Percentiles rank a stretch among this genome's conserved stretches.
These are phyloP conservation scores for Cetoscarus ocellatus DNA, from an alignment of 2,797 vertebrate genomes.

Conservation along the genomic window DNA sequence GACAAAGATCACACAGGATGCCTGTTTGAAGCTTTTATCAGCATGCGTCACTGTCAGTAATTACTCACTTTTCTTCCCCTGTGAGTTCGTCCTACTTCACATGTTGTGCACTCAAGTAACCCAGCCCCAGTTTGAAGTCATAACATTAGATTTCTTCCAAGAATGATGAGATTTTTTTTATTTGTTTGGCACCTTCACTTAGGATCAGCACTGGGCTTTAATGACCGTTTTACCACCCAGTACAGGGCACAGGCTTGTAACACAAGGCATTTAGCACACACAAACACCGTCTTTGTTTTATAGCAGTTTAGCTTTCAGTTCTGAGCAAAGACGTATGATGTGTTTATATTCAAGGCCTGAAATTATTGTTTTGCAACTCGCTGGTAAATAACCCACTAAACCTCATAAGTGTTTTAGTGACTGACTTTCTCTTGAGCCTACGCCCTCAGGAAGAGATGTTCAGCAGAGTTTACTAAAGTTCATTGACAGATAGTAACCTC, in stretches of 20 bases:
- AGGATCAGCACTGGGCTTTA: conserved; percentile 28
- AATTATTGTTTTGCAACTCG: conserved; percentile 20
- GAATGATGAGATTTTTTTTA: conserved; percentile 11
- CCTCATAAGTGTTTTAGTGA: background rate
- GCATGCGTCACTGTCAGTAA: background rate
- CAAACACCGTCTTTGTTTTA: conserved; percentile 62
- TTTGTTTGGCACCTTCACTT: conserved; percentile 25
- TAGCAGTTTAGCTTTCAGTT: conserved; percentile 18
- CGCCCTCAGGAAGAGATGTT: conserved; percentile 3
- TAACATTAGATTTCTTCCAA: conserved; percentile 17
- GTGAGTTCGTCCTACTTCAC: background rate
- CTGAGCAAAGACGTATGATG: background rate
- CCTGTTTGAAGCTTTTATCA: conserved; percentile 14
- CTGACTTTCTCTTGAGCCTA: conserved; percentile 20
- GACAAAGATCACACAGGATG: conserved; percentile 25
- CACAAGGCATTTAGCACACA: conserved; percentile 29
- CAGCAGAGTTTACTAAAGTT: conserved; percentile 79
- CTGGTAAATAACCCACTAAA: conserved; percentile 16
- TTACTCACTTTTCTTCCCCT: background rate
- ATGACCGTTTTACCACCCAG: conserved; percentile 46
- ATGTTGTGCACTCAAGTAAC: conserved; percentile 57
- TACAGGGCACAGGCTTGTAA: conserved; percentile 21
- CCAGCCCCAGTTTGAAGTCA: conserved; percentile 13
- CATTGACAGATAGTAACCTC: conserved; percentile 85
- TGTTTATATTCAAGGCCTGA: conserved; percentile 16